Base-by-base conservation (phyloP, 2,888 invertebrate genomes). In the Luperina nickerlii region DNA sequence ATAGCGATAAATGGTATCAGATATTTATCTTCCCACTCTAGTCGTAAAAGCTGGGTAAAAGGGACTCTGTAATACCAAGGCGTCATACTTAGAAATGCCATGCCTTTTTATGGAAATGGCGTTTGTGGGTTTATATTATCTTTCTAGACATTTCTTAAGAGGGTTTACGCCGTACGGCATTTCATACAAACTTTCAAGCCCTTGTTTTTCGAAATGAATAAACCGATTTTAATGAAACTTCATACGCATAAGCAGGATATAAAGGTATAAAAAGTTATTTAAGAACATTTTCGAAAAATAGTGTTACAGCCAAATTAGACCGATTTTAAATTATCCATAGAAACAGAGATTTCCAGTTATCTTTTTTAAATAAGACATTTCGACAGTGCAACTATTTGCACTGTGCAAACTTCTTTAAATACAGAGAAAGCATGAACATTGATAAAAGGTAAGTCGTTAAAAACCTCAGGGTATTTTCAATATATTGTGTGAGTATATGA, bases 1-100 rank as follows among this genome's bases (percentile, higher is more conserved):
- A 74, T 20, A 83, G 48, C 66, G 75, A 66, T 62, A 82, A 82
- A 67, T 82, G 76, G n/a, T 82, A 80, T 80, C 67, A 27, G 51
- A 75, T 54, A 67, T n/a, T 82, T 67, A 32, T 62, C 76, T 60
- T 67, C 76, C 79, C 76, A 83, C 77, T 65, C 27, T 62, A 32
- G 54, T 68, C 54, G 38, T 76, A 76, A 80, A 80, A 27, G 76
- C n/a, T 38, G 24, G 13, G 57, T 63, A 69, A 54, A 75, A 67
- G 32, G 51, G 42, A 42, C 42, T 42, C 51, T 74, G 57, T 81
- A 74, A 27, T 74, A 66, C 24, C 15, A 82, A 66, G 18, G n/a
- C 42, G 38, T 79, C 57, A 74, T 51, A 60, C 15, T 60, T n/a
- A 32, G 38, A 67, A 42, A 82, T 80, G 27, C n/a, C 27, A 18